Percentiles rank a stretch among this genome's conserved stretches.
Conservation (phyloP, 2,113 vertebrate species). For the Sterna hirundo region DNA sequence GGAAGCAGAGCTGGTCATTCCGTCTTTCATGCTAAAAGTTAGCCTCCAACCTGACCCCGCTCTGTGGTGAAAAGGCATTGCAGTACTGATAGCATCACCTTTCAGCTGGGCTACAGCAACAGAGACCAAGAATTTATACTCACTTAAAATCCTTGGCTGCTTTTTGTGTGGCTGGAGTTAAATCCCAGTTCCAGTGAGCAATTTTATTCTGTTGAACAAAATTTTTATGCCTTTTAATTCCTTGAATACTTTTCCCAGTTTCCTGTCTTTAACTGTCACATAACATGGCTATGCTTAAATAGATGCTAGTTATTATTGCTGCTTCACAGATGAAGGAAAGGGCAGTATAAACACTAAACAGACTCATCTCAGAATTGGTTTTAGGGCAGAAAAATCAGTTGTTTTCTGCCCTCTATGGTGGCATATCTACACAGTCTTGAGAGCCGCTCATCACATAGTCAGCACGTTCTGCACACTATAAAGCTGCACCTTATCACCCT, state of each 20-base stretch:
- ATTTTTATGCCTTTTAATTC: background rate
- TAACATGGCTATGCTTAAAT: background rate
- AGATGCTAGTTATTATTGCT: background rate
- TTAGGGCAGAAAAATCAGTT: background rate
- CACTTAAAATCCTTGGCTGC: background rate
- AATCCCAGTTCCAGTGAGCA: background rate
- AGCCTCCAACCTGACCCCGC: background rate
- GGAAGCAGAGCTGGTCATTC: background rate
- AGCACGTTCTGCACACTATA: fast-evolving
- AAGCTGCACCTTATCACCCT: background rate
- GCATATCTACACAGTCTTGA: background rate
- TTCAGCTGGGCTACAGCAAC: background rate
- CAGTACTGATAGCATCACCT: background rate
- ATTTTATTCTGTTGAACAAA: background rate
- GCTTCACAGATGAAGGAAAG: background rate
- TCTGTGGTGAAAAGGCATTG: background rate
- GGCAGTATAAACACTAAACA: background rate
- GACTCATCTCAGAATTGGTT: background rate
- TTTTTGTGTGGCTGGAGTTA: background rate
- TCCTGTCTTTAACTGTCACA: background rate
- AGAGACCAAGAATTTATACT: background rate
- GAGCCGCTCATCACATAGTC: background rate
- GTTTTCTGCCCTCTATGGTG: background rate
- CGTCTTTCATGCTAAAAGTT: background rate
- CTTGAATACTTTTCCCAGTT: background rate